Conservation (phyloP, 1,140 invertebrate species). For the Sycobia sp. region DNA sequence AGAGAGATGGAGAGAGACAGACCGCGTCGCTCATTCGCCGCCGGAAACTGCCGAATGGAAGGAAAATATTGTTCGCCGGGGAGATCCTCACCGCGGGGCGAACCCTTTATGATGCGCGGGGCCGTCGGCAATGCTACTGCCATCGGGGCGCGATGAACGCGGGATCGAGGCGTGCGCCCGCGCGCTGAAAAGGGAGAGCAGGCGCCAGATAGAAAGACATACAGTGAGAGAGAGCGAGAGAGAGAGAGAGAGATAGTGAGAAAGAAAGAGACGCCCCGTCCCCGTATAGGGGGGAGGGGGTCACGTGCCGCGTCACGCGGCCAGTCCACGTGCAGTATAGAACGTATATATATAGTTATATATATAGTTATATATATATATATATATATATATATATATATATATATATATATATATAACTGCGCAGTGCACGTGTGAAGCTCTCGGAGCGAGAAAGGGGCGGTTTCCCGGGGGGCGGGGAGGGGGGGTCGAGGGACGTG, state of each 20-base stretch:
- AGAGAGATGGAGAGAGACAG: no score
- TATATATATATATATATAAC: no score
- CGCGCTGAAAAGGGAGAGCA: no score
- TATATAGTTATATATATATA: no score
- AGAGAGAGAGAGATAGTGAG: not conserved
- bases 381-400: no score
- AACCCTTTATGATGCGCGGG: conserved; percentile 39
- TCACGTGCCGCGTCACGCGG: conserved; percentile 42
- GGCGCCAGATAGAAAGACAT: no score
- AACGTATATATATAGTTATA: no score
- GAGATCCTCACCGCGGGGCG: conserved; percentile 12
- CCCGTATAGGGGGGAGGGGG: no score
- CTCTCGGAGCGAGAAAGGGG: not conserved
- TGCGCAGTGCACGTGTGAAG: conserved; percentile 1
- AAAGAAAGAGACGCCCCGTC: conserved; percentile 43
- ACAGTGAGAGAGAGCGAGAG: no score
- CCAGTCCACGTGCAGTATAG: conserved; percentile 32
- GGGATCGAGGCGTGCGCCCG: no score
- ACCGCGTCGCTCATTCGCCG: no score
- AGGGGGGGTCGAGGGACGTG: not conserved
- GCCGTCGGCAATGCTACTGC: not conserved
- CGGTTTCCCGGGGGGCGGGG: not conserved
- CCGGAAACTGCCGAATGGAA: conserved; percentile 38
- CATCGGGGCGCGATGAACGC: no score
- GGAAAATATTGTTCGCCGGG: conserved; percentile 46